Conservation (phyloP, 2,888 invertebrate species). For the Dryomyza anilis region DNA sequence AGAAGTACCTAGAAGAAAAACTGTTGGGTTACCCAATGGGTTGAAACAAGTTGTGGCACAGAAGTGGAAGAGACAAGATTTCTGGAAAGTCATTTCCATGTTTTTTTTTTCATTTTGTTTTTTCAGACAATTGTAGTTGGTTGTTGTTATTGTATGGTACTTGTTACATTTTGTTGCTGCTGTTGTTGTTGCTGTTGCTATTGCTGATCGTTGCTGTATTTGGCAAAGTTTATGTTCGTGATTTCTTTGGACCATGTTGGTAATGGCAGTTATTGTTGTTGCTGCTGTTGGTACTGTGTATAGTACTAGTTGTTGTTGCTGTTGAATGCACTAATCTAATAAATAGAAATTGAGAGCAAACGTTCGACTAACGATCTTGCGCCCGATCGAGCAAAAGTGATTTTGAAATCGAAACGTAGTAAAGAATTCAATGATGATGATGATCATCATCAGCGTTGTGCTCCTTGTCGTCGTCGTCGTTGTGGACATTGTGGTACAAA, state of each 20-base stretch:
- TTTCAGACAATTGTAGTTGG: too few species aligned
- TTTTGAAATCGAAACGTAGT: conserved; percentile 13
- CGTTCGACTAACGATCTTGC: neutral
- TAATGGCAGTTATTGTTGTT: conserved; percentile 26
- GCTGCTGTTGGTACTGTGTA: conserved; percentile 16
- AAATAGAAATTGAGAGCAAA: conserved; percentile 55
- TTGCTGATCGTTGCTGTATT: conserved; percentile 16
- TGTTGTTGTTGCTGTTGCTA: conserved; percentile 27
- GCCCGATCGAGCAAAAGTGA: conserved; percentile 1
- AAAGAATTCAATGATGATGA: neutral
- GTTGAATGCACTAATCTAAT: conserved; percentile 51
- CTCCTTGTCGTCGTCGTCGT: neutral
- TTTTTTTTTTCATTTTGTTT: too few species aligned
- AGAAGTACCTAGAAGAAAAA: too few species aligned
- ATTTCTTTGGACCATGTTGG: conserved; percentile 7
- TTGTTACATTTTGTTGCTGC: conserved; percentile 38
- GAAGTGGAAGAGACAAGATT: neutral
- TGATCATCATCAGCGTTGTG: too few species aligned
- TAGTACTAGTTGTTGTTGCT: conserved; percentile 2
- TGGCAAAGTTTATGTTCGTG: conserved; percentile 17
- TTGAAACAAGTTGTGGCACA: too few species aligned
- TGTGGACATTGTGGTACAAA: neutral
- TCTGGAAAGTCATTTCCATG: conserved; percentile 8
- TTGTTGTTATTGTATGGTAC: conserved; percentile 14
- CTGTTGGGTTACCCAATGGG: too few species aligned